Conservation (phyloP, 2,888 invertebrate genomes). For the Dasypogon diadema region DNA sequence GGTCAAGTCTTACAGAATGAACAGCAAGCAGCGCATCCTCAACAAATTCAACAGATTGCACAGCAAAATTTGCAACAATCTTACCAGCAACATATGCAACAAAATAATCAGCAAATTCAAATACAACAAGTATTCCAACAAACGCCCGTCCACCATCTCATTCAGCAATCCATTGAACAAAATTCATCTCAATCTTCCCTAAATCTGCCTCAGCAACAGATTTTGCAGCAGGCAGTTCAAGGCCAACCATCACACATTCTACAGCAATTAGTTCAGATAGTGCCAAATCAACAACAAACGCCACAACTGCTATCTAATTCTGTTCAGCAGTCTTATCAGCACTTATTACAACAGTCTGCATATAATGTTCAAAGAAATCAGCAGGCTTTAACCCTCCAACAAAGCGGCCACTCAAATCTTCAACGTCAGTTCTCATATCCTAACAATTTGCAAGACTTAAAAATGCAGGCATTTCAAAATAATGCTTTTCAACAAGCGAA, state of each 20-base stretch:
- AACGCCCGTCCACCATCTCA: neutral
- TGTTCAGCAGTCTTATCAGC: neutral
- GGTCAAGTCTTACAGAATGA: neutral
- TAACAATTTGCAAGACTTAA: constrained; percentile 14
- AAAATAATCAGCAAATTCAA: constrained; percentile 60
- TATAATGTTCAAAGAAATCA: neutral
- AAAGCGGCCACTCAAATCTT: constrained; percentile 60
- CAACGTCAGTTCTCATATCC: constrained; percentile 61
- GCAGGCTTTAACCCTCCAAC: neutral
- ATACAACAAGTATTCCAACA: constrained; percentile 60
- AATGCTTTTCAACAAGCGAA: constrained; percentile 59
- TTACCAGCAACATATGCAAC: constrained; percentile 56
- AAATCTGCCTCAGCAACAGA: neutral
- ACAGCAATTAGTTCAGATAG: constrained; percentile 55
- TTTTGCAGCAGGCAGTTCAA: constrained; percentile 57
- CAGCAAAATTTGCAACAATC: constrained; percentile 54
- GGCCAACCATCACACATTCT: constrained; percentile 62
- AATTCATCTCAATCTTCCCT: constrained; percentile 55
- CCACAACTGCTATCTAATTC: neutral
- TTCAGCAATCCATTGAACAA: constrained; percentile 1
- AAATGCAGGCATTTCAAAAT: constrained; percentile 46
- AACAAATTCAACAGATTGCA: constrained; percentile 50
- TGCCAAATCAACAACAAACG: constrained; percentile 53
- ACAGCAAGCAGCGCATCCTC: constrained; percentile 47
- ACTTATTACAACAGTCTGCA: neutral